phyloP scores from a whole-genome alignment of 1,140 invertebrate species.

The Mylabris phalerata region DNA sequence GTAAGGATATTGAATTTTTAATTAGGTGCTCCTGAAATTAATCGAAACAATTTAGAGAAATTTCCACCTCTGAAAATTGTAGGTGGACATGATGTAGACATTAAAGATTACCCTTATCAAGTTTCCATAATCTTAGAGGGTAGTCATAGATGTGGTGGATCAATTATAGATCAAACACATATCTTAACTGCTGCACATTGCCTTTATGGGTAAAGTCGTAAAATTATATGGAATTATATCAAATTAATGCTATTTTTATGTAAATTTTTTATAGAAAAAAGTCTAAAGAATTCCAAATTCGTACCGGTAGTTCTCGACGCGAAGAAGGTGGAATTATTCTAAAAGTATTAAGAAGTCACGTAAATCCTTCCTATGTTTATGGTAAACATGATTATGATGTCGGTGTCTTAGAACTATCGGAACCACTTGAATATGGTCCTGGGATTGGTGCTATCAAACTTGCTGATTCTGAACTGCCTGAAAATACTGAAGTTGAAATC shows the following conservation, averaged over 20 bases:
- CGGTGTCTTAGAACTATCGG: not conserved
- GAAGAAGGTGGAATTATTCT: not conserved
- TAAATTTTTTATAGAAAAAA: too few species aligned
- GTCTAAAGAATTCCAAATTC: not conserved
- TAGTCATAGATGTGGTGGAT: conserved; percentile 12
- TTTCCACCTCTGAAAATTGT: conserved; percentile 39
- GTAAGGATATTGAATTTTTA: not conserved
- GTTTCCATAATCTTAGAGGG: conserved; percentile 40
- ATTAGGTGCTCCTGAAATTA: not conserved
- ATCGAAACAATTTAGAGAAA: too few species aligned
- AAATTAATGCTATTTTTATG: not conserved
- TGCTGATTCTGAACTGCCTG: not conserved
- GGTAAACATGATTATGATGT: conserved; percentile 14
- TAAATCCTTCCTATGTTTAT: conserved; percentile 1
- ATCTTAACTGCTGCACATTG: conserved; percentile 19
- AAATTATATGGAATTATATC: not conserved
- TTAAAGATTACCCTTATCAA: conserved; percentile 49
- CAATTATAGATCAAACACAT: conserved; percentile 2
- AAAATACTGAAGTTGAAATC: not conserved
- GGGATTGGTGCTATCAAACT: not conserved
- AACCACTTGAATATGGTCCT: not conserved
- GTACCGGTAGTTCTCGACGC: not conserved
- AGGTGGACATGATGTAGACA: conserved; percentile 42
- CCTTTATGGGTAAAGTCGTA: not conserved
- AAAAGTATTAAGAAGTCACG: not conserved